A percentile compares a stretch with the other conserved stretches of the same genome.
Conservation (phyloP, 2,797 vertebrate genomes). For the Mergus octosetaceus region DNA sequence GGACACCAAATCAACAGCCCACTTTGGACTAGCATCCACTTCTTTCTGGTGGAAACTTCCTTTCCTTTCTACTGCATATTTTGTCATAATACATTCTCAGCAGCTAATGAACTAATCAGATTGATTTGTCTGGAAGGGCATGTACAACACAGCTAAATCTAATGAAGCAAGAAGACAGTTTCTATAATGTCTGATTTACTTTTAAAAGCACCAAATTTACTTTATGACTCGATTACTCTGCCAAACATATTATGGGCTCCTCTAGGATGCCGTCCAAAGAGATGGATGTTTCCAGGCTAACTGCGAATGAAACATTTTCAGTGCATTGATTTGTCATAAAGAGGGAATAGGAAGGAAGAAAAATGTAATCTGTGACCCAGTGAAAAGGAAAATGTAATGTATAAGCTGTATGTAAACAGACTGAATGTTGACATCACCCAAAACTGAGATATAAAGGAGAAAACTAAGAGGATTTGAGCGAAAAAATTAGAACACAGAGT, state of each 20-base stretch:
- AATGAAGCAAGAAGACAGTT: slow-evolving; percentile 6
- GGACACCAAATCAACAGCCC: background rate
- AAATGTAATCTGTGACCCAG: background rate
- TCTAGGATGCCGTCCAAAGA: background rate
- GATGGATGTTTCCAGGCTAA: background rate
- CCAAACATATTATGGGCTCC: background rate
- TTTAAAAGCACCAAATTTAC: background rate
- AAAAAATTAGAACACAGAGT: background rate
- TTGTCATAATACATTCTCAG: background rate
- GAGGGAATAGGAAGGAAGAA: background rate
- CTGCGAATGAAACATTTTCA: background rate
- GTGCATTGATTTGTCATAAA: background rate
- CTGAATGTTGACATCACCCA: background rate
- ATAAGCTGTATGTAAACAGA: background rate
- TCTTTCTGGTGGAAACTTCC: background rate
- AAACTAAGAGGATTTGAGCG: background rate
- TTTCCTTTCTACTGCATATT: background rate
- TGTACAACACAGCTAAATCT: background rate
- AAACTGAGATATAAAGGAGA: background rate
- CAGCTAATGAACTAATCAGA: background rate
- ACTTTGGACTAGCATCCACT: background rate
- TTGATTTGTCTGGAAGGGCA: background rate
- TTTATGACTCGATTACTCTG: background rate
- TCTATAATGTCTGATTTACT: background rate
- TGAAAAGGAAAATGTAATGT: background rate